Base-by-base conservation (phyloP, 2,113 vertebrate genomes). In the Pelvicachromis taeniatus region DNA sequence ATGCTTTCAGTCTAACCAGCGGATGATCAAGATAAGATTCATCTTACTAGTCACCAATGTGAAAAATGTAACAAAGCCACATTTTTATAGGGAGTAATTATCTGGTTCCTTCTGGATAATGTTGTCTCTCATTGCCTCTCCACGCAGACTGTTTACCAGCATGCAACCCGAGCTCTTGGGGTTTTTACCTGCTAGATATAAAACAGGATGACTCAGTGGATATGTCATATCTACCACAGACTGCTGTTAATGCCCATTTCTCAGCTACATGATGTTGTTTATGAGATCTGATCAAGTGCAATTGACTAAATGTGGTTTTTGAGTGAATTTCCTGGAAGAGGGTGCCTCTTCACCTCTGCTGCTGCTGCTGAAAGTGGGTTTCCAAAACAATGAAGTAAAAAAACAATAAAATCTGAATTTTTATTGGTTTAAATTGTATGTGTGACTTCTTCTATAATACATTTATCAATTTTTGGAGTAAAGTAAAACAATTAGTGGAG, bases 291-390 rank as follows among this genome's bases (percentile, higher is more conserved):
- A 70, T 73, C 14, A 29, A 48, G 2, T 48, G 10, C 21, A 45
- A 29, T 26, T 48, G 40, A 9, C 14, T 9, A 48, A 11, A 73
- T 45, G 21, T 48, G 17, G 13, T 17, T 50, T 75, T 75, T 75
- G 65, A 70, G 38, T 70, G n/a, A 45, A 70, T 70, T 65, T 45
- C 26, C 40, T 45, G 65, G 48, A 45, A 40, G 21, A 48, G 21
- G 14, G 40, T 26, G 40, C 48, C 9, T n/a, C n/a, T n/a, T 48
- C 9, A 29, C 40, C 40, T 45, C 40, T 70, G 65, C 65, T 7
- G 40, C 65, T 7, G 40, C 14, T 70, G 21, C 40, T 48, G 40
- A 70, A 70, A 9, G 9, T 48, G 21, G 21, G 38, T 48, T 70
- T 70, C 21, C 65, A 70, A 70, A 70, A 45, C 13, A 29, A 40